phyloP scores from a whole-genome alignment of 2,797 vertebrate genomes.

The Catamblyrhynchus diadema region DNA sequence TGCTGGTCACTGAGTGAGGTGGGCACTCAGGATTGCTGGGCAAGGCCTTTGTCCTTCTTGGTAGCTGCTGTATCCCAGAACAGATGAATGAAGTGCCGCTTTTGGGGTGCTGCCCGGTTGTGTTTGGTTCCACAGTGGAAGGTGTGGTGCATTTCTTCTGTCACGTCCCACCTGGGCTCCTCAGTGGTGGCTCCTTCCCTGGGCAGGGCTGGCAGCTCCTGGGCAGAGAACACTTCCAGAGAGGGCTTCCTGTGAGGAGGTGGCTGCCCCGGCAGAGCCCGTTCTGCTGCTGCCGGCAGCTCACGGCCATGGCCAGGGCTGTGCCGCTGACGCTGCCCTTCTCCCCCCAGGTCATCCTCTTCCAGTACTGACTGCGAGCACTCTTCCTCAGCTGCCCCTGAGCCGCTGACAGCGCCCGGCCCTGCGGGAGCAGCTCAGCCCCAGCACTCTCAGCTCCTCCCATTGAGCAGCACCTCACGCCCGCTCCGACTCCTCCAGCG shows the following conservation, averaged over 20 bases:
- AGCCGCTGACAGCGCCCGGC: conserved; percentile 75
- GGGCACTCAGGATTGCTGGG: rapidly evolving
- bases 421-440: conserved; percentile 31
- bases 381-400: conserved; percentile 85
- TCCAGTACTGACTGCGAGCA: conserved; percentile 87
- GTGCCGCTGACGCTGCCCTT: background rate
- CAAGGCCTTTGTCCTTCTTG: background rate
- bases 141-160: rapidly evolving
- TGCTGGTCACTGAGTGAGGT: background rate
- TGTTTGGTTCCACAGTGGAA: rapidly evolving
- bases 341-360: conserved; percentile 88
- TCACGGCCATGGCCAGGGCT: rapidly evolving
- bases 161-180: rapidly evolving
- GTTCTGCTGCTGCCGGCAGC: rapidly evolving
- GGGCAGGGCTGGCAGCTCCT: background rate
- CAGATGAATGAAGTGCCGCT: rapidly evolving
- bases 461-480: conserved; percentile 32
- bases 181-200: rapidly evolving
- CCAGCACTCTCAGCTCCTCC: background rate
- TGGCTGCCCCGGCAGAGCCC: rapidly evolving
- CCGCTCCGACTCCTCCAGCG: conserved; percentile 30
- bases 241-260: background rate
- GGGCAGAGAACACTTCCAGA: background rate
- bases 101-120: rapidly evolving
- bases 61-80: background rate